Percentiles rank a stretch among this genome's conserved stretches.
Evolutionary conservation across 2,797 vertebrate species (phyloP).

Genomic region (Craterocephalus amniculus): DNA sequence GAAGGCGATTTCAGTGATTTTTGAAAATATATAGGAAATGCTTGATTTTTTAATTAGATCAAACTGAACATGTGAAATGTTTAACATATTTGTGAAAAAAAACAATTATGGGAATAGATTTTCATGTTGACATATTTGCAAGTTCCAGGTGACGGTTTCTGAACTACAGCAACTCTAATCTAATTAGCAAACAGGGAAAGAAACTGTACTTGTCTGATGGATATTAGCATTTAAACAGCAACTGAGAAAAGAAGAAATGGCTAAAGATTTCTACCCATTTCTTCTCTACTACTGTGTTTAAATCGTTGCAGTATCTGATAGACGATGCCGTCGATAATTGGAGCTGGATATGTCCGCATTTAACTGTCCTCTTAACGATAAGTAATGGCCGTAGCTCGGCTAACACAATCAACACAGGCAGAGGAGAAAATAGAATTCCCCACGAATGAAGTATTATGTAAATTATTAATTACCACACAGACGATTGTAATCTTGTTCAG

Average conservation of each 20-base stretch:
- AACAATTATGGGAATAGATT: constrained; percentile 3
- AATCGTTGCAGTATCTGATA: constrained; percentile 58
- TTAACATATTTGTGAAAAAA: background rate
- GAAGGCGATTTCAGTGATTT: constrained; percentile 31
- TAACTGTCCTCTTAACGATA: constrained; percentile 68
- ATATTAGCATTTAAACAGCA: constrained; percentile 16
- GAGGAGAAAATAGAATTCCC: constrained; percentile 69
- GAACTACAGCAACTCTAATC: constrained; percentile 8
- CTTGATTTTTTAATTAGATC: constrained; percentile 8
- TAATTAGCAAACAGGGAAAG: constrained; percentile 21
- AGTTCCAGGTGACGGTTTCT: background rate
- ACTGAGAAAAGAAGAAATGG: constrained; percentile 17
- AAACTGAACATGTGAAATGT: background rate
- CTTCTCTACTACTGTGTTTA: constrained; percentile 40
- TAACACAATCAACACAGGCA: constrained; percentile 71
- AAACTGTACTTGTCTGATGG: constrained; percentile 7
- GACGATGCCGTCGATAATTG: constrained; percentile 62
- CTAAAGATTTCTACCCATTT: constrained; percentile 26
- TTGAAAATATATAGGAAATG: constrained; percentile 36
- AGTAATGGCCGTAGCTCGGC: constrained; percentile 71
- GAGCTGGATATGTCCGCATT: constrained; percentile 63
- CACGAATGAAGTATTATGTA: constrained; percentile 77
- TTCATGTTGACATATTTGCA: background rate
- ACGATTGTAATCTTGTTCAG: constrained; percentile 74
- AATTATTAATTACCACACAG: constrained; percentile 81